Percentiles rank a stretch among this genome's conserved stretches.
Evolutionary conservation across 92 coral and sea anemone genomes (phyloP).

Genomic region (Blastomussa wellsi): DNA sequence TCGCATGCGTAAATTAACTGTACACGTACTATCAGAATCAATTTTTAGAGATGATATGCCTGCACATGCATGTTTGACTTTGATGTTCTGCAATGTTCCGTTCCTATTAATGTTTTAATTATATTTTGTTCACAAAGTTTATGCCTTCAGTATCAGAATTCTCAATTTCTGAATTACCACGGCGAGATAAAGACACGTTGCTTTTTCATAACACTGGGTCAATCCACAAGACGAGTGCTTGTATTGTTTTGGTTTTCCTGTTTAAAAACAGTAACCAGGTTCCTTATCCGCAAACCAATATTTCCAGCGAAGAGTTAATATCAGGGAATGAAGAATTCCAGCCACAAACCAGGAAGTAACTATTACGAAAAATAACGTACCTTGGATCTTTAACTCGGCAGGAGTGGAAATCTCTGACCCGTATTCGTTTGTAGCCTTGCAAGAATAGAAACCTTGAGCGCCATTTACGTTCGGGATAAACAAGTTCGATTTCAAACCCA

Average conservation of each 20-base stretch:
- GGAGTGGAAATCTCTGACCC: constrained; percentile 24
- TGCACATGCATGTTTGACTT: no score
- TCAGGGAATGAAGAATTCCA: no score
- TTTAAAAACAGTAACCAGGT: neutral
- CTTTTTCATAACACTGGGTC: neutral
- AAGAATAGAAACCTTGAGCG: constrained; percentile 9
- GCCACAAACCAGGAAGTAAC: neutral
- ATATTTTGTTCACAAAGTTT: no score
- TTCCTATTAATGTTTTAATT: no score
- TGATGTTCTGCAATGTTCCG: no score
- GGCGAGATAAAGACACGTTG: no score
- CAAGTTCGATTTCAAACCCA: neutral
- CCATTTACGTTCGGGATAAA: constrained; percentile 2
- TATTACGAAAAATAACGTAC: neutral
- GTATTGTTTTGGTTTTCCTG: neutral
- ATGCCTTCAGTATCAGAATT: no score
- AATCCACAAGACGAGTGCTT: neutral
- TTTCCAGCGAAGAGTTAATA: neutral
- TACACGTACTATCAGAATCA: no score
- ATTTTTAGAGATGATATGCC: no score
- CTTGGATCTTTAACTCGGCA: constrained; percentile 8
- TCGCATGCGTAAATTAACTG: no score
- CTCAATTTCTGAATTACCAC: no score
- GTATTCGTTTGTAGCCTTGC: constrained; percentile 21
- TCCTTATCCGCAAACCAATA: neutral